Evolutionary conservation across 2,888 invertebrate species (phyloP), one percentile per base, ranked within the genome.

Genomic region (Eueremaeus valkanovi): DNA sequence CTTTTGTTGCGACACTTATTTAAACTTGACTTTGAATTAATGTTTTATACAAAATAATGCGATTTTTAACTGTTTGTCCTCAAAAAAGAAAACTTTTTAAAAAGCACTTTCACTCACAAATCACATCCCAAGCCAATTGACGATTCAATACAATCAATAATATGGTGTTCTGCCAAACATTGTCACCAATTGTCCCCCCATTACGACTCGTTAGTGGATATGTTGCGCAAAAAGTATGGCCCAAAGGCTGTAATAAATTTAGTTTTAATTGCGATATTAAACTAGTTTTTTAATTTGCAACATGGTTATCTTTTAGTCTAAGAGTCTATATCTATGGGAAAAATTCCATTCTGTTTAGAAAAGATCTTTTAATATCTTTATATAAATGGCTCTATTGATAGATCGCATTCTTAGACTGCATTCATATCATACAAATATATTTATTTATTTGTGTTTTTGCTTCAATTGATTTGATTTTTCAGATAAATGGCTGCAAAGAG

Each of bases 211-310:
- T 51, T 51, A 21, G 6, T 18, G 18, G 61, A 61, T 29, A 61
- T 61, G 61, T 61, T 61, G 61, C 29, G 31, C 3, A 11, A n/a
- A 55, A 55, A 27, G 27, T 27, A 24, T 21, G 24, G 31, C 33
- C 63, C 36, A 18, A 63, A 31, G 29, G 63, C 63, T 13, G 29
- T 21, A 63, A 63, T 63, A 63, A 63, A 63, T 63, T 63, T 31
- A 63, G n/a, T 63, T 63, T 63, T 63, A 63, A 63, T 63, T 63
- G 63, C 63, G n/a, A 33, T 63, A 63, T 63, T 63, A 63, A 63
- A 63, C 63, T 18, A 31, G 63, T 63, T 63, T 63, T 3, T 63
- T 63, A 31, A n/a, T 63, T 63, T 63, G 18, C 63, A 31, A 33
- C 11, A 31, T 1, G 1, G 18, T 63, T 63, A 63, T 63, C 63